These are phyloP conservation scores for Itoplectis maculator DNA, from an alignment of 2,888 invertebrate species.

Conservation along the genomic window DNA sequence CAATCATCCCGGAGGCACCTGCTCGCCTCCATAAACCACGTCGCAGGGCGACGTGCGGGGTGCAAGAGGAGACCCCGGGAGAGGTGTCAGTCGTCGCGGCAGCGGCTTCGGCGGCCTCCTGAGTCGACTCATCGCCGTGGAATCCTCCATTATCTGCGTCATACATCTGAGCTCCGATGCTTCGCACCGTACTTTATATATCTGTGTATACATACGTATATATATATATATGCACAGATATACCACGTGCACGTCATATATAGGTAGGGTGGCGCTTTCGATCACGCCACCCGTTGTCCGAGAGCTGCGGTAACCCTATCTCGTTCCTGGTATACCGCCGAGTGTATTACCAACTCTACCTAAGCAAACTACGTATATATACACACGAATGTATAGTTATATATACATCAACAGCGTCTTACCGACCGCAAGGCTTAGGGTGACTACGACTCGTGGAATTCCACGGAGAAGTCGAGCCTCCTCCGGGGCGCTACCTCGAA, in stretches of 20 bases:
- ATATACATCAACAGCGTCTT: constrained; percentile 23
- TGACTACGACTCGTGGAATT: constrained; percentile 61
- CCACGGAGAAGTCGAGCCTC: constrained; percentile 48
- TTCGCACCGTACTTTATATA: constrained; percentile 37
- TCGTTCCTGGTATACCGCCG: constrained; percentile 61
- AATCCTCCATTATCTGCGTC: constrained; percentile 70
- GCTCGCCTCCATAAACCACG: constrained; percentile 65
- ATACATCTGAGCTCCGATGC: constrained; percentile 60
- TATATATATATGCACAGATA: background rate
- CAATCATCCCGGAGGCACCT: constrained; percentile 65
- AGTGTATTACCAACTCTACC: constrained; percentile 49
- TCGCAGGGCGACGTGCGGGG: constrained; percentile 38
- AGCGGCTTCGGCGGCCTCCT: constrained; percentile 38
- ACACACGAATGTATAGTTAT: too few species aligned
- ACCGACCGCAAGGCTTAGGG: constrained; percentile 33
- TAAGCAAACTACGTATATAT: constrained; percentile 36
- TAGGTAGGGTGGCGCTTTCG: constrained; percentile 69
- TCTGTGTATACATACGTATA: background rate
- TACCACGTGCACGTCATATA: constrained; percentile 35
- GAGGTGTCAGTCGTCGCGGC: constrained; percentile 32
- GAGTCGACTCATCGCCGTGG: constrained; percentile 69
- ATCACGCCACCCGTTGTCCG: constrained; percentile 64
- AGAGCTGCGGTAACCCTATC: constrained; percentile 56
- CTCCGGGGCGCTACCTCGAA: constrained; percentile 35
- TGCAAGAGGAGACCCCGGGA: constrained; percentile 4